phyloP scores from a whole-genome alignment of 2,797 vertebrate species.

The Meriones psammophilus region DNA sequence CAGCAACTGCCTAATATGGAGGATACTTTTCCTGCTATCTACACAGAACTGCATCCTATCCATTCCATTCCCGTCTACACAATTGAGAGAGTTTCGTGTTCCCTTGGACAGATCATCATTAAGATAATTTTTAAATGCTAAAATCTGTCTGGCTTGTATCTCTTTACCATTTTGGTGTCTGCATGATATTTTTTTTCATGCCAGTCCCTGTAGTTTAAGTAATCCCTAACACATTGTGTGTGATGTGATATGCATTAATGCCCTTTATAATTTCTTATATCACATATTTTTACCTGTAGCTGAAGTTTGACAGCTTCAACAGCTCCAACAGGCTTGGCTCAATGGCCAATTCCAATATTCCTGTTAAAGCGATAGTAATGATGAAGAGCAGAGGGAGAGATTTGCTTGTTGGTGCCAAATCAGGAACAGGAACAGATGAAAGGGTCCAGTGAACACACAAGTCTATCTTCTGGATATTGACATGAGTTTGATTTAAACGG shows the following conservation, averaged over 20 bases:
- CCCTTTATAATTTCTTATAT: not conserved
- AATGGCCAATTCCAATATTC: not conserved
- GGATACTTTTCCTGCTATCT: not conserved
- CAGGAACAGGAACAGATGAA: not conserved
- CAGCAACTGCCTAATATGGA: not conserved
- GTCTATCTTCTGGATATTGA: not conserved
- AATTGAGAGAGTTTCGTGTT: not conserved
- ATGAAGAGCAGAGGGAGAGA: not conserved
- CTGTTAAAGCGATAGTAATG: not conserved
- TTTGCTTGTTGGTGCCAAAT: not conserved
- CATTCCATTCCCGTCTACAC: not conserved
- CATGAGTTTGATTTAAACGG: not conserved
- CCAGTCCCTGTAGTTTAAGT: not conserved
- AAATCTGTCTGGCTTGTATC: not conserved
- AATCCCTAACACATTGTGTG: not conserved
- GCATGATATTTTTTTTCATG: not conserved
- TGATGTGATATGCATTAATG: not conserved
- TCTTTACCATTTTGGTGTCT: not conserved
- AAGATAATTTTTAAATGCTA: not conserved
- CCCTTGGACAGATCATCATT: not conserved
- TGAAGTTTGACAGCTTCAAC: not conserved
- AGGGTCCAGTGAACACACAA: not conserved
- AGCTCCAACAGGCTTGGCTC: not conserved
- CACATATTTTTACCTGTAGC: not conserved
- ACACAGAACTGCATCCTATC: not conserved